Evolutionary conservation across 1,140 invertebrate species (phyloP).

Genomic region (Asbolus verrucosus): DNA sequence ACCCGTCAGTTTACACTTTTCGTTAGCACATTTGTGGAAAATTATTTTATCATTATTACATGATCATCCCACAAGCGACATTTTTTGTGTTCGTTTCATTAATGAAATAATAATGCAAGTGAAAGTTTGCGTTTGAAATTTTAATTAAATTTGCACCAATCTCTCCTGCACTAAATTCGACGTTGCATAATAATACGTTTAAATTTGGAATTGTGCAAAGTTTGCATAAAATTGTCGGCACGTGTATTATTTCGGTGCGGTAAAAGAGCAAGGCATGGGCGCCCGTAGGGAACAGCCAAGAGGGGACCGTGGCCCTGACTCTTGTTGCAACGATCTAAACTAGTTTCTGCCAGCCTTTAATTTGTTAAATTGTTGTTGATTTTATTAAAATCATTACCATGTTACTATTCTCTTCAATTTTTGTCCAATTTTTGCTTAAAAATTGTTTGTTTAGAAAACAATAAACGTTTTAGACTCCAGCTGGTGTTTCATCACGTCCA

Average conservation of each 20-base stretch:
- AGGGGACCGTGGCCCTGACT: slow-evolving; percentile 6
- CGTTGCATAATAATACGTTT: slow-evolving; percentile 27
- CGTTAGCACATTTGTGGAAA: slow-evolving; percentile 2
- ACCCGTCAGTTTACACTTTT: background rate
- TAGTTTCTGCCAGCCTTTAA: no score
- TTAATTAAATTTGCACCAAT: slow-evolving; percentile 13
- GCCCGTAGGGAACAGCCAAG: background rate
- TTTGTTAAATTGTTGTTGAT: no score
- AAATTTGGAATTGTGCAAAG: no score
- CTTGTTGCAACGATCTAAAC: background rate
- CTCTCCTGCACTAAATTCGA: slow-evolving; percentile 19
- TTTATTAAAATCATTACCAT: no score
- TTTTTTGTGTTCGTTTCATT: no score
- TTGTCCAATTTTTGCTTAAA: no score
- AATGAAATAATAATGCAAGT: slow-evolving; percentile 6
- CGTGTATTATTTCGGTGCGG: no score
- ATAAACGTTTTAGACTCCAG: no score
- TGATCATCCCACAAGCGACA: slow-evolving; percentile 4
- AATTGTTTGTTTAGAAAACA: no score
- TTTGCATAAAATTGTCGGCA: no score
- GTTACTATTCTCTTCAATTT: no score
- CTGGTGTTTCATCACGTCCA: no score
- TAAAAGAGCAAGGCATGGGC: slow-evolving; percentile 14
- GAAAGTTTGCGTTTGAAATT: slow-evolving; percentile 21
- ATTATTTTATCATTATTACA: slow-evolving; percentile 15